phyloP scores from a whole-genome alignment of 2,797 vertebrate genomes.

The Oreochromis mossambicus region DNA sequence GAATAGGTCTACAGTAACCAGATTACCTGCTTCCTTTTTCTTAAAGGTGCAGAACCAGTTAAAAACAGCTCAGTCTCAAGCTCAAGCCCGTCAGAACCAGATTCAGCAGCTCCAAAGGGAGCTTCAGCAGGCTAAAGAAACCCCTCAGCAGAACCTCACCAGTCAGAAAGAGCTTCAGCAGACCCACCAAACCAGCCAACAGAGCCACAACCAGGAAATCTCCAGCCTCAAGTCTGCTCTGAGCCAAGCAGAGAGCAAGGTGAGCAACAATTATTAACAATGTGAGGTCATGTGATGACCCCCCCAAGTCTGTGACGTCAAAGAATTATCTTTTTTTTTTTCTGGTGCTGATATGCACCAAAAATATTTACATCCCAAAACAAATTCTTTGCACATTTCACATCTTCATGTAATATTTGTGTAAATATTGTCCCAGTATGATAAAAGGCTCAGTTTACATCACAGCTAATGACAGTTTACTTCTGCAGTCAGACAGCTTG shows the following conservation, averaged over 20 bases:
- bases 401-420: not conserved
- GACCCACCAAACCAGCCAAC: slow-evolving; percentile 44
- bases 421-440: not conserved
- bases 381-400: not conserved
- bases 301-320: not conserved
- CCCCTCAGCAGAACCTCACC: slow-evolving; percentile 44
- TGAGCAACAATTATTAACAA: not conserved
- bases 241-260: slow-evolving; percentile 81
- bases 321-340: not conserved
- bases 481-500: not conserved
- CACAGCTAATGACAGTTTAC: not conserved
- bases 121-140: slow-evolving; percentile 62
- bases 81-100: slow-evolving; percentile 61
- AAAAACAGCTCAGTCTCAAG: slow-evolving; percentile 50
- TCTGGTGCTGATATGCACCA: not conserved
- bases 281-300: not conserved
- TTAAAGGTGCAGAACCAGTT: slow-evolving; percentile 63
- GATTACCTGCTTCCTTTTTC: not conserved
- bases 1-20: not conserved
- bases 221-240: slow-evolving; percentile 79
- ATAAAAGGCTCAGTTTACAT: not conserved
- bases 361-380: not conserved
- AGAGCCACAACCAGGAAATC: slow-evolving; percentile 81
- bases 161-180: slow-evolving; percentile 66
- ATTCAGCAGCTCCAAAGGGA: slow-evolving; percentile 61